Evolutionary conservation across 2,797 vertebrate species (phyloP).

Genomic region (Telmatherina bonti): DNA sequence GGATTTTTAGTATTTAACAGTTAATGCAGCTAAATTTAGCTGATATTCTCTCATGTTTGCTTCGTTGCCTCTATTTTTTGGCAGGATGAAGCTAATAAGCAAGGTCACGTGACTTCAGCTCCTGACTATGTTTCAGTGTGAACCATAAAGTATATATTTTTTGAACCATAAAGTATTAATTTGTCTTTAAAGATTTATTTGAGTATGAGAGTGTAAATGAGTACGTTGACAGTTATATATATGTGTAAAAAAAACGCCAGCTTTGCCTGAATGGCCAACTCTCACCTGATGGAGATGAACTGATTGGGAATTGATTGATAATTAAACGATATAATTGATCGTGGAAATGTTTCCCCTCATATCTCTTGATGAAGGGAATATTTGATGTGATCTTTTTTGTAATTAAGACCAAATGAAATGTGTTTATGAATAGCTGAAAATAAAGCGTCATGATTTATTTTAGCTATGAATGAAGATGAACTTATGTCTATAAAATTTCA

Average conservation of each 20-base stretch:
- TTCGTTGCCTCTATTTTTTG: too few relatives aligned
- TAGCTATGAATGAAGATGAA: too few relatives aligned
- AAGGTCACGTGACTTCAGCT: background rate
- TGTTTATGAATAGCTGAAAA: background rate
- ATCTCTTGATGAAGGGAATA: background rate
- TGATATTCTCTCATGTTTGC: background rate
- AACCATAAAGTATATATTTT: too few relatives aligned
- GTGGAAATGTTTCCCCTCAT: too few relatives aligned
- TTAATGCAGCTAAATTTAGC: background rate
- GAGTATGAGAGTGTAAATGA: background rate
- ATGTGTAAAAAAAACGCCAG: background rate
- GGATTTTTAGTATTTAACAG: background rate
- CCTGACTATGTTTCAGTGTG: background rate
- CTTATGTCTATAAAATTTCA: background rate
- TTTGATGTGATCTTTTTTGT: too few relatives aligned
- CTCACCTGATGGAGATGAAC: slow-evolving; percentile 11
- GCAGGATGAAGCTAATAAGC: slow-evolving; percentile 22
- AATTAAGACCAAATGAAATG: too few relatives aligned
- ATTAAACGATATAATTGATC: too few relatives aligned
- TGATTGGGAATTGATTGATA: too few relatives aligned
- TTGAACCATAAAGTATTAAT: background rate
- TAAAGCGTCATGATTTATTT: background rate
- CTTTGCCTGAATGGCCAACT: background rate
- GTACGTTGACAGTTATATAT: background rate
- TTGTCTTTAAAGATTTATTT: background rate